A percentile compares a stretch with the other conserved stretches of the same genome.
These are phyloP conservation scores for Eupithecia vulgata DNA, from an alignment of 2,888 invertebrate genomes.

Conservation along the genomic window DNA sequence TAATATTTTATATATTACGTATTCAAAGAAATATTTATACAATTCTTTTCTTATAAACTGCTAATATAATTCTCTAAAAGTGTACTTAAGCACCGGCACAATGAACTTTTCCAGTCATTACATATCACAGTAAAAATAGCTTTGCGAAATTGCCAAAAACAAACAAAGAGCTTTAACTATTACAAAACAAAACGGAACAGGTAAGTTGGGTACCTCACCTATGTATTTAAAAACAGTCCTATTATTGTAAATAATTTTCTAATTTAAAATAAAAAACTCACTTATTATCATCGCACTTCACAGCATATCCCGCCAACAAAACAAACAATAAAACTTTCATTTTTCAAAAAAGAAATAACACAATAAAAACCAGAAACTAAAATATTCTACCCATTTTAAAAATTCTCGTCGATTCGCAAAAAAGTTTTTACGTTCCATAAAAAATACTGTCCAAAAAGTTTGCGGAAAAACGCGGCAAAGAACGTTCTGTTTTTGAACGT, in stretches of 20 bases:
- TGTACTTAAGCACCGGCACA: neutral
- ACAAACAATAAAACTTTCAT: conserved; percentile 60
- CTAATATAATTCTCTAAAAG: neutral
- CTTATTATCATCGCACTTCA: conserved; percentile 69
- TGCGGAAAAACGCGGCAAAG: conserved; percentile 39
- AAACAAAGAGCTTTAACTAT: neutral
- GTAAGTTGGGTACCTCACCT: neutral
- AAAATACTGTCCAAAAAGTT: conserved; percentile 17
- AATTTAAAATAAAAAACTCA: conserved; percentile 52
- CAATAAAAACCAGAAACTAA: conserved; percentile 27
- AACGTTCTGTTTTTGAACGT: conserved; percentile 36
- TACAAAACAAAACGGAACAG: neutral
- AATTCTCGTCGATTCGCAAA: neutral
- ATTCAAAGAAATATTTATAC: too few species aligned
- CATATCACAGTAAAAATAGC: neutral
- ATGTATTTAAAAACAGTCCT: too few species aligned
- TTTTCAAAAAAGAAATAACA: conserved; percentile 41
- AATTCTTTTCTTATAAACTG: too few species aligned
- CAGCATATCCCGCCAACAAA: conserved; percentile 65
- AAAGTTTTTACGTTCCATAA: conserved; percentile 12
- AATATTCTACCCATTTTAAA: conserved; percentile 8
- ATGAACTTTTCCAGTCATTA: conserved; percentile 2
- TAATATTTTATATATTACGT: too few species aligned
- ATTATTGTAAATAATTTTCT: too few species aligned
- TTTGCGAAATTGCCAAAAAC: conserved; percentile 1